Conservation (phyloP, 2,113 vertebrate species). For the Fregata magnificens region DNA sequence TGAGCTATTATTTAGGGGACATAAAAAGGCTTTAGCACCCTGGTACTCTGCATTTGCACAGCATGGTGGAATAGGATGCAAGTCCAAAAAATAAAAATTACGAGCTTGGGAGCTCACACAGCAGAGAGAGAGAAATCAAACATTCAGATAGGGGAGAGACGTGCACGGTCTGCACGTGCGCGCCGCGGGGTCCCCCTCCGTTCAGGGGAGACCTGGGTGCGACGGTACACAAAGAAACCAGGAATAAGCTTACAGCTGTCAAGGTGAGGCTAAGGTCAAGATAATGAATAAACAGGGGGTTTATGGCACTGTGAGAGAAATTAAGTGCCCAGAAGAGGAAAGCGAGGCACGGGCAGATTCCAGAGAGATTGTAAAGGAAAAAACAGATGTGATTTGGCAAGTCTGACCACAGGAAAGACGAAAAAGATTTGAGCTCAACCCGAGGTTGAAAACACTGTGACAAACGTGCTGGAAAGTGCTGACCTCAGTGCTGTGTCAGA, state of each 20-base stretch:
- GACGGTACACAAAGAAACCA: background rate
- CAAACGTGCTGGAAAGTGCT: slow-evolving; percentile 22
- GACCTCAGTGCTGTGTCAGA: slow-evolving; percentile 17
- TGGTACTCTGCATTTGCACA: background rate
- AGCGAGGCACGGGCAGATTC: background rate
- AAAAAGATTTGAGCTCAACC: background rate
- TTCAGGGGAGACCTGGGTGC: background rate
- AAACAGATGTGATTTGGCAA: background rate
- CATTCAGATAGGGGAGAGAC: background rate
- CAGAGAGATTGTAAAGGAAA: background rate
- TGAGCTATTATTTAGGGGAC: background rate
- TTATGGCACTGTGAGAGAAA: background rate
- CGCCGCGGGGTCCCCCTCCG: background rate
- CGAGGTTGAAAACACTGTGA: background rate
- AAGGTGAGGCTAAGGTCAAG: background rate
- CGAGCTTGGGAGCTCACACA: background rate
- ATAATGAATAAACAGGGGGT: background rate
- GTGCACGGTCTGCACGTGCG: rapidly evolving
- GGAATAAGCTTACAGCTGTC: background rate
- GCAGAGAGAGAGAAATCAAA: background rate
- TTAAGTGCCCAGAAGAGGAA: background rate
- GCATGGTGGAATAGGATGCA: background rate
- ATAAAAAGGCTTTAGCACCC: background rate
- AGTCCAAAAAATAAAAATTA: background rate
- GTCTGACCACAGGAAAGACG: background rate